Evolutionary conservation across 2,113 vertebrate genomes (phyloP), one percentile per base, ranked within the genome.

Genomic region (Boulengeromyrus knoepffleri): DNA sequence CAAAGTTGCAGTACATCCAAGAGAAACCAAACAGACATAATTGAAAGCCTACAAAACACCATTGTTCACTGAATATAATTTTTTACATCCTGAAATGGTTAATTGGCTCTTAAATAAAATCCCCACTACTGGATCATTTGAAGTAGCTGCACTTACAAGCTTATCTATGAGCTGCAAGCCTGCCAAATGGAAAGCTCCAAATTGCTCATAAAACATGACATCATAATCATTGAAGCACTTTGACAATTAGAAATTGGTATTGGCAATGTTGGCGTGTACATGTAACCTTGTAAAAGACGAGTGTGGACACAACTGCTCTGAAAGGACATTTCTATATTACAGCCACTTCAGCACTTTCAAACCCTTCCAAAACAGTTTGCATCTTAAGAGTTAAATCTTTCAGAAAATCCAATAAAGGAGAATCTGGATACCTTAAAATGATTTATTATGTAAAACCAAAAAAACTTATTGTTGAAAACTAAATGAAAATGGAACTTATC

Each of bases 221-320:
- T 85, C 80, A 89, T 45, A 58, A 85, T 13, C 53, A 88, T 58
- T 85, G 39, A 31, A 53, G 17, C 53, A 88, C 87, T 88, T 31
- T 47, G 85, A 89, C 70, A 27, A 50, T 90, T 87, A 91, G 87
- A 91, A 88, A 89, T 88, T 91, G 86, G 90, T 80, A 88, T 84
- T 89, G 74, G 50, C 91, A 86, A 3, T 39, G 74, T 58, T 21
- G 19, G 15, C 9, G 39, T 42, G 39, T 80, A 80, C 74, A 42
- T 42, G 5, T 42, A 80, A 80, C 74, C 74, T 80, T 77, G 13
- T 80, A 80, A 80, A 39, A 80, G 74, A 80, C 17, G 15, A 80
- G 74, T 42, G 15, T 70, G 62, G 62, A 31, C 10, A 66, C n/a
- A 12, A 70, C n/a, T 13, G 27, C 62, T 27, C 27, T 31, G 15